phyloP scores from a whole-genome alignment of 2,113 vertebrate species.

The Thryonomys swinderianus region DNA sequence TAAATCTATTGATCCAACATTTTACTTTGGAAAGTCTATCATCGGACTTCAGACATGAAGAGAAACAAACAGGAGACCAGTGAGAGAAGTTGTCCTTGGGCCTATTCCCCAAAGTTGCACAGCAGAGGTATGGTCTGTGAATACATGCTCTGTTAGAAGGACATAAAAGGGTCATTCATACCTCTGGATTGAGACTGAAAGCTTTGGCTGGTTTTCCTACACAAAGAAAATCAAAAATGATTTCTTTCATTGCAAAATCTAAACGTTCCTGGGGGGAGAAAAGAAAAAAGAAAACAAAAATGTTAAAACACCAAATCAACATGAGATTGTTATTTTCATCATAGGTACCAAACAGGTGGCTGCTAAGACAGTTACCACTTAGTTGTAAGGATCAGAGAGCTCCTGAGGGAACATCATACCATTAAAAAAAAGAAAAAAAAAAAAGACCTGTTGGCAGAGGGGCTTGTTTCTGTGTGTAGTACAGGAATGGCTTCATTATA shows the following conservation, averaged over 20 bases:
- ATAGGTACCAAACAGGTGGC: neutral
- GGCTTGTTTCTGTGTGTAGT: neutral
- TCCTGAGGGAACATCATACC: neutral
- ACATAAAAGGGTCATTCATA: slow-evolving; percentile 79
- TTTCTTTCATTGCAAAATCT: slow-evolving; percentile 99
- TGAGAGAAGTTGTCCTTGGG: neutral
- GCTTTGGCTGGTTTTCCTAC: slow-evolving; percentile 99
- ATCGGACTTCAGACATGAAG: neutral
- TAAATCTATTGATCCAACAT: neutral
- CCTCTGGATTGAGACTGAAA: slow-evolving; percentile 99
- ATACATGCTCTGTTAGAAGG: neutral
- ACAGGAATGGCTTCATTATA: neutral
- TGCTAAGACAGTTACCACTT: neutral
- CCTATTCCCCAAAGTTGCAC: neutral
- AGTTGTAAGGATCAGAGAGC: neutral
- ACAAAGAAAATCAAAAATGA: slow-evolving; percentile 98
- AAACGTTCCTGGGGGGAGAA: slow-evolving; percentile 92
- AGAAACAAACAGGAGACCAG: slow-evolving; percentile 21
- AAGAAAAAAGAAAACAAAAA: slow-evolving; percentile 65
- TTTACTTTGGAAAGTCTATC: neutral
- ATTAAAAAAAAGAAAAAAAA: rapidly evolving
- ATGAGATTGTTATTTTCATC: neutral
- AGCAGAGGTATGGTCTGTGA: neutral
- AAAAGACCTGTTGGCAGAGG: neutral
- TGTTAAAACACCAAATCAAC: slow-evolving; percentile 45